A percentile compares a stretch with the other conserved stretches of the same genome.
Conservation (phyloP, 2,888 invertebrate genomes). For the Ctenicera cuprea region DNA sequence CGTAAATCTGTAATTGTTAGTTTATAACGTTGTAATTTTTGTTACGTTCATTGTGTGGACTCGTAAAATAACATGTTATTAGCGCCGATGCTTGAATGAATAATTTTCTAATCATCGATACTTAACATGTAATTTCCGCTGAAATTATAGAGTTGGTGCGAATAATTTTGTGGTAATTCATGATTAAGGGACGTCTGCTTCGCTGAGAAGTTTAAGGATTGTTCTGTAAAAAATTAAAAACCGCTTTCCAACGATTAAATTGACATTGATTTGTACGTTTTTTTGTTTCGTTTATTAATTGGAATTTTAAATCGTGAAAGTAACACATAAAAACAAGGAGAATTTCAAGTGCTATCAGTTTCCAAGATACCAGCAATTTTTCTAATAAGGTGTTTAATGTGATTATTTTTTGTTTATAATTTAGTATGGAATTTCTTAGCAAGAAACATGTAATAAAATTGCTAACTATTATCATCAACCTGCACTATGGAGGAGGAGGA, state of each 20-base stretch:
- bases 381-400: too few species aligned
- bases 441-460: too few species aligned
- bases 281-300: neutral
- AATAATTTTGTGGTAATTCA: slow-evolving; percentile 43
- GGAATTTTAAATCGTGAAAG: neutral
- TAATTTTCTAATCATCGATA: slow-evolving; percentile 49
- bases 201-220: slow-evolving; percentile 30
- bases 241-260: slow-evolving; percentile 26
- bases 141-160: slow-evolving; percentile 43
- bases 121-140: slow-evolving; percentile 45
- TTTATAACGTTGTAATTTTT: slow-evolving; percentile 44
- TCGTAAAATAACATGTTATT: slow-evolving; percentile 46
- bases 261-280: slow-evolving; percentile 3
- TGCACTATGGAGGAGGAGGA: too few species aligned
- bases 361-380: too few species aligned
- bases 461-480: too few species aligned
- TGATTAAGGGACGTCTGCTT: slow-evolving; percentile 42
- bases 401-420: too few species aligned
- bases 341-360: too few species aligned
- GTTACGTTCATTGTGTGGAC: slow-evolving; percentile 45
- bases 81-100: slow-evolving; percentile 45
- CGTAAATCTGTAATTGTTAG: slow-evolving; percentile 36
- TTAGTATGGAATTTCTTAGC: too few species aligned
- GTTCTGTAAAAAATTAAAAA: slow-evolving; percentile 34
- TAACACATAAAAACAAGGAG: too few species aligned